Conservation (phyloP, 2,888 invertebrate genomes). For the Polydesmus complanatus region DNA sequence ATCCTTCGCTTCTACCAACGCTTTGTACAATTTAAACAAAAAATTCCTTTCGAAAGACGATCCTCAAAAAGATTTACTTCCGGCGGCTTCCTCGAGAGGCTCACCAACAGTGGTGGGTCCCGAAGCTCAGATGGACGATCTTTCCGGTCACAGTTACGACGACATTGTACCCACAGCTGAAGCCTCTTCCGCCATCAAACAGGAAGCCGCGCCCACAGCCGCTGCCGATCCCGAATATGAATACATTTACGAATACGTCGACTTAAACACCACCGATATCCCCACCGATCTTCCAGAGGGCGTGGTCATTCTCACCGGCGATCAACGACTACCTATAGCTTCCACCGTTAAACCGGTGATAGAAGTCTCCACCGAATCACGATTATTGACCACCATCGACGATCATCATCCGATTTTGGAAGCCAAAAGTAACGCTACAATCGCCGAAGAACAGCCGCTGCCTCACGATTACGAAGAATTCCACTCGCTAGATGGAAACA, state of each 20-base stretch:
- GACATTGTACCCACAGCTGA: background rate
- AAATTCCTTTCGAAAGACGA: background rate
- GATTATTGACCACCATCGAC: background rate
- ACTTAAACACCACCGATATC: conserved; percentile 10
- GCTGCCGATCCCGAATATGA: conserved; percentile 14
- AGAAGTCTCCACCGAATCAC: background rate
- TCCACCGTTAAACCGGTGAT: background rate
- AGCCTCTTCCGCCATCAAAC: background rate
- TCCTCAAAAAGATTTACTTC: background rate
- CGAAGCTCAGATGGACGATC: background rate
- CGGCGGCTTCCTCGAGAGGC: background rate
- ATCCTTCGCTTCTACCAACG: background rate
- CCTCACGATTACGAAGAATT: no score
- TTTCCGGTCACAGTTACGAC: background rate
- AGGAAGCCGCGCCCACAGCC: background rate
- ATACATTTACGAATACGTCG: conserved; percentile 17
- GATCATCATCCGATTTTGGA: background rate
- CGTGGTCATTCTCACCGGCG: conserved; percentile 2
- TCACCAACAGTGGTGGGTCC: background rate
- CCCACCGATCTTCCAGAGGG: conserved; percentile 10
- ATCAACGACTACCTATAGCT: background rate
- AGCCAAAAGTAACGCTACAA: background rate
- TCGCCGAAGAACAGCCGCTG: background rate
- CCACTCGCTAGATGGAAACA: no score
- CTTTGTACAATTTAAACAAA: background rate